A percentile compares a stretch with the other conserved stretches of the same genome.
phyloP scores from a whole-genome alignment of 1,140 invertebrate genomes.

The Carcinoscorpius rotundicauda region DNA sequence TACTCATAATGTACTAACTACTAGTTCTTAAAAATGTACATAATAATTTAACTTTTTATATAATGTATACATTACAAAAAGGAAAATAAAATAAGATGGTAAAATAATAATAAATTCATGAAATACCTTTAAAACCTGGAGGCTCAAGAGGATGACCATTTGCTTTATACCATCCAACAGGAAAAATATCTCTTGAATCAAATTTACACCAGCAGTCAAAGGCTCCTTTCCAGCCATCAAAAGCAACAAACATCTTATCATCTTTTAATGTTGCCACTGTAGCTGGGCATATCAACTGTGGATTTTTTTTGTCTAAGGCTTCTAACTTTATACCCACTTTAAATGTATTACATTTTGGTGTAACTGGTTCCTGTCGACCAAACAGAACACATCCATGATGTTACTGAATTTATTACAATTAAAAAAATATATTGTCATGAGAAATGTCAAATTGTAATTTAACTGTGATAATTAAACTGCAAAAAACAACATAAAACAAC shows the following conservation, averaged over 20 bases:
- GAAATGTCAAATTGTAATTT: too few species aligned
- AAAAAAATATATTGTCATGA: too few species aligned
- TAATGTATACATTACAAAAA: too few species aligned
- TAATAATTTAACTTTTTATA: too few species aligned
- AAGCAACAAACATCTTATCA: constrained; percentile 87
- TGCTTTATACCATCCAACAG: constrained; percentile 89
- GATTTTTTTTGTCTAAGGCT: constrained; percentile 95
- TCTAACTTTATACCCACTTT: constrained; percentile 85
- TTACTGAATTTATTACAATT: too few species aligned
- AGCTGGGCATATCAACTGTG: constrained; percentile 86
- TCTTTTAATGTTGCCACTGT: constrained; percentile 82
- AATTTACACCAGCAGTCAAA: constrained; percentile 96
- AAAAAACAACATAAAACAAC: too few species aligned
- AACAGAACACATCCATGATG: background rate
- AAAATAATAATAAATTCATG: too few species aligned
- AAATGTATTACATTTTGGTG: constrained; percentile 64
- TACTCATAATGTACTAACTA: too few species aligned
- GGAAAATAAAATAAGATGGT: too few species aligned
- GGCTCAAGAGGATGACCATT: constrained; percentile 89
- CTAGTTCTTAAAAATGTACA: too few species aligned
- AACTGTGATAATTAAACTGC: too few species aligned
- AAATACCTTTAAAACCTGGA: constrained; percentile 73
- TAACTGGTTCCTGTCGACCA: constrained; percentile 51
- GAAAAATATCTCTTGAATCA: constrained; percentile 90
- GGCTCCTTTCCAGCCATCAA: constrained; percentile 94